Evolutionary conservation across 2,888 invertebrate species (phyloP), one percentile per base, ranked within the genome.

Genomic region (Drosophila peninsularis): DNA sequence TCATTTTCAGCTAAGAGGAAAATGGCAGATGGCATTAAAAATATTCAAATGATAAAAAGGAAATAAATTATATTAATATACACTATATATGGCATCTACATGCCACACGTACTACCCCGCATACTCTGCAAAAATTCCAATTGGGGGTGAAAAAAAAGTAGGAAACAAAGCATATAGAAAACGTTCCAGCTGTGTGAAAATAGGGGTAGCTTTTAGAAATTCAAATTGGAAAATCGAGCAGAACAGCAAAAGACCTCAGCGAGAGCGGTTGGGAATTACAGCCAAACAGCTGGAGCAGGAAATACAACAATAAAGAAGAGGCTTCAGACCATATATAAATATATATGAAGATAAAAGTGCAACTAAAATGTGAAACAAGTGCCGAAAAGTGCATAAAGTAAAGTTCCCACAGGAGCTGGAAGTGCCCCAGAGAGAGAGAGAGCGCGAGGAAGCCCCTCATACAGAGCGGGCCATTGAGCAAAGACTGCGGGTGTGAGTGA

Each of bases 201-300:
- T 84, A 80, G 67, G 90, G 90, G 89, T 90, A 75, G 86, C 62
- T 54, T 56, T 67, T 21, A 21, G 44, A 63, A 55, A 80, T 78
- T 88, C 89, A 67, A 85, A 83, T 90, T 88, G 85, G 89, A 89
- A 78, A 82, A 52, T 53, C 49, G 66, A 65, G 73, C 67, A 82
- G 75, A 78, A 74, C 41, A 37, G 62, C 63, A 41, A 50, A 67
- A 73, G 63, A 63, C 74, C 58, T 70, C 65, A 57, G 60, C 69
- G 81, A 57, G 80, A 63, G 66, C 79, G 70, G 82, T 71, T 82
- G 66, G 45, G 60, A 52, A 65, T 50, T 56, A 58, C 30, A 55
- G 53, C 41, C 41, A 47, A 37, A 55, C 64, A 37, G 24, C 39
- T 47, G 47, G 32, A 32, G 32, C 11, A 47, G 17, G n/a, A 45